Evolutionary conservation across 64 coral and sea anemone genomes (phyloP).

Genomic region (Porites australiensis): DNA sequence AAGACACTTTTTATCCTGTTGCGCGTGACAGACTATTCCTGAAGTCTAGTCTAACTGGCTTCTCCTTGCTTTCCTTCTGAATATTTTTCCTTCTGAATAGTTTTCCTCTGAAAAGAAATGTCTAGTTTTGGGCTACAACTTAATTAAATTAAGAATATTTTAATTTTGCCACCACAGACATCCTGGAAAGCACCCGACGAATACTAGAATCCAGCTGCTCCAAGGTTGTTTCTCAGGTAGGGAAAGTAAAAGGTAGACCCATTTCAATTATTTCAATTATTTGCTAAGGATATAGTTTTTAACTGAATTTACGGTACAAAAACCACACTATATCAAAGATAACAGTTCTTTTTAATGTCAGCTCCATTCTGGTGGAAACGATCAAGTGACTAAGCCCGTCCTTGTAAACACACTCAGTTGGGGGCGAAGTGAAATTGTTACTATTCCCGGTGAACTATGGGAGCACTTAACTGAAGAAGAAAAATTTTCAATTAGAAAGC

Average conservation of each 20-base stretch:
- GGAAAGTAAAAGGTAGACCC: too few relatives aligned
- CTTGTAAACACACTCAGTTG: conserved; percentile 85
- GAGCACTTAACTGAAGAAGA: conserved; percentile 56
- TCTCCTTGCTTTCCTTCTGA: too few relatives aligned
- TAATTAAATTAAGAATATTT: background rate
- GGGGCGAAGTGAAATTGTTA: conserved; percentile 73
- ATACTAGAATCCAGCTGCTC: conserved; percentile 38
- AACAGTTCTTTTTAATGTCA: background rate
- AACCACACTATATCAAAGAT: too few relatives aligned
- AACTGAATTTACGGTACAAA: too few relatives aligned
- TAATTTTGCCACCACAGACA: background rate
- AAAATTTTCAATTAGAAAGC: conserved; percentile 18
- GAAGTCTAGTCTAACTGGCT: too few relatives aligned
- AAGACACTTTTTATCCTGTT: too few relatives aligned
- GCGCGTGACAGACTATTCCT: too few relatives aligned
- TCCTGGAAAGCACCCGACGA: background rate
- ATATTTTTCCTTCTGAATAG: too few relatives aligned
- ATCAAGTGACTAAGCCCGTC: conserved; percentile 65
- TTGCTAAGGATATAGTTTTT: too few relatives aligned
- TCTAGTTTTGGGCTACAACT: background rate
- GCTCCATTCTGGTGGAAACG: conserved; percentile 1
- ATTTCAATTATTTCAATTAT: too few relatives aligned
- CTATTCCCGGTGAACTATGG: conserved; percentile 53
- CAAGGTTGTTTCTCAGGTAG: conserved; percentile 57
- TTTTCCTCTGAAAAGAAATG: too few relatives aligned